Conservation (phyloP, 1,140 invertebrate genomes). For the Leptinotarsa defecta region DNA sequence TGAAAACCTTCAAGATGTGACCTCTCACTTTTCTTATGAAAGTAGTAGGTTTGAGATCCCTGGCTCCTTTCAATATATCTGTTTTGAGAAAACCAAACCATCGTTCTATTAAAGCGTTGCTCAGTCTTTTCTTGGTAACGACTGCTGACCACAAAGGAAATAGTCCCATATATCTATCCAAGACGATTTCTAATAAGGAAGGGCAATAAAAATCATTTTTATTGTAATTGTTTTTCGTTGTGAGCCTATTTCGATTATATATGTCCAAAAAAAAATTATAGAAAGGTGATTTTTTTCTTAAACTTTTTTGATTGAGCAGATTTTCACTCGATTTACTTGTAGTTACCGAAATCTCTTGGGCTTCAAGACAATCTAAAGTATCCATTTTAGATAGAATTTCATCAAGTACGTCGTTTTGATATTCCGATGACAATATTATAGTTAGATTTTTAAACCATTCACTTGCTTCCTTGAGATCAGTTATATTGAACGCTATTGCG, state of each 20-base stretch:
- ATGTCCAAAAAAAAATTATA: too few relatives aligned
- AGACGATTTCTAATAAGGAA: constrained; percentile 2
- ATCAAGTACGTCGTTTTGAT: too few relatives aligned
- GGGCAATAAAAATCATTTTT: neutral
- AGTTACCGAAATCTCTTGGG: too few relatives aligned
- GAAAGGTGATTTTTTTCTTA: too few relatives aligned
- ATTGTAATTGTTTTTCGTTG: neutral
- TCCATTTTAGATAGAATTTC: too few relatives aligned
- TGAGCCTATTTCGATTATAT: too few relatives aligned
- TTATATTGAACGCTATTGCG: neutral
- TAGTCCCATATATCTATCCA: constrained; percentile 5
- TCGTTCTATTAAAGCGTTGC: neutral
- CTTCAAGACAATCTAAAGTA: too few relatives aligned
- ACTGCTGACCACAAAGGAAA: neutral
- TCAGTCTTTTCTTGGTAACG: neutral
- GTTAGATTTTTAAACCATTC: too few relatives aligned
- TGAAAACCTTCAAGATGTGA: neutral
- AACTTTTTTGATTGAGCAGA: too few relatives aligned
- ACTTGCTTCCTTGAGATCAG: neutral
- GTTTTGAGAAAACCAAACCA: neutral
- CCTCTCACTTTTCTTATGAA: neutral
- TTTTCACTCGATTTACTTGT: too few relatives aligned
- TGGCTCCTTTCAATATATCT: neutral
- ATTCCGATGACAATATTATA: too few relatives aligned
- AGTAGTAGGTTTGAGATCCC: neutral